phyloP scores from a whole-genome alignment of 2,888 invertebrate genomes.

The Serripes groenlandicus region DNA sequence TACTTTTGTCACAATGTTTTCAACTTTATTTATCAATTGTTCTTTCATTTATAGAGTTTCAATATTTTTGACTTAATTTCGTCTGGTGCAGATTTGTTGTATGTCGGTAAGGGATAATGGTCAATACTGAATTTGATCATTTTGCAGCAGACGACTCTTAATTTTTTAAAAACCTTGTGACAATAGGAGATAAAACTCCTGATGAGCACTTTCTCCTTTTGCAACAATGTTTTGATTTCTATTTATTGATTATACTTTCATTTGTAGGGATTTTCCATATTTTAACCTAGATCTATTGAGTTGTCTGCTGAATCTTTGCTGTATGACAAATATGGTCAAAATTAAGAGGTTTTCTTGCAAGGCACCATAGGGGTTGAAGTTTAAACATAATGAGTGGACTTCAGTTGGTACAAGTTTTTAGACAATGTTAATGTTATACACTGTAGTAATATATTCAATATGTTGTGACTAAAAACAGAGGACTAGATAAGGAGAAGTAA shows the following conservation, averaged over 20 bases:
- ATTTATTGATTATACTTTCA: background rate
- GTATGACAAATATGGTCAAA: no score
- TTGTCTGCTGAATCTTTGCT: background rate
- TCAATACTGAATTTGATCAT: no score
- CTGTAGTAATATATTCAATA: no score
- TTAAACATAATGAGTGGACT: background rate
- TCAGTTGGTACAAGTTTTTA: no score
- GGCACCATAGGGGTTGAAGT: no score
- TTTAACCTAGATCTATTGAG: background rate
- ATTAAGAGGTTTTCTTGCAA: no score
- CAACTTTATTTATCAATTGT: background rate
- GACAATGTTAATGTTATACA: no score
- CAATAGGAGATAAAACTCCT: background rate
- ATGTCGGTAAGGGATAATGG: background rate
- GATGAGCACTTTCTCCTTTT: background rate
- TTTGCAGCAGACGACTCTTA: no score
- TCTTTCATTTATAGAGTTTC: background rate
- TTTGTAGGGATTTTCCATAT: no score
- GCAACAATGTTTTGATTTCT: background rate
- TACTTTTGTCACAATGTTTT: background rate
- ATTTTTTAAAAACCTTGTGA: background rate
- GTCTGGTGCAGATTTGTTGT: background rate
- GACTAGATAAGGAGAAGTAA: background rate
- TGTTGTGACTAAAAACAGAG: no score
- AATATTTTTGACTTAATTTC: background rate